Evolutionary conservation across 2,797 vertebrate species (phyloP).

Genomic region (Delichon dasypus): DNA sequence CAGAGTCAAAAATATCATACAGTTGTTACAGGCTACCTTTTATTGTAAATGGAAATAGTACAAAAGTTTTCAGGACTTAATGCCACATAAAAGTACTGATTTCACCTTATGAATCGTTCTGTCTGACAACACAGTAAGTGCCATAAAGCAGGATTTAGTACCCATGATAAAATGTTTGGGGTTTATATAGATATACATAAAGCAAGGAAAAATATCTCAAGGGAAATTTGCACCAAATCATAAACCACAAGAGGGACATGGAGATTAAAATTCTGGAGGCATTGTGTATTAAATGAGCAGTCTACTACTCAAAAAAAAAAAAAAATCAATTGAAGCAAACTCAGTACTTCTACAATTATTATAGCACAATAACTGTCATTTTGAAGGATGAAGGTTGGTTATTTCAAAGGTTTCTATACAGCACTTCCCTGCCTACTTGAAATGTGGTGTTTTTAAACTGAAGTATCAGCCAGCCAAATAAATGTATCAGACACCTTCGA

Average conservation of each 20-base stretch:
- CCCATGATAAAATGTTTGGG: background rate
- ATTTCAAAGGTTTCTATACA: constrained; percentile 48
- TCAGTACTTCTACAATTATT: constrained; percentile 46
- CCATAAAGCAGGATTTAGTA: constrained; percentile 31
- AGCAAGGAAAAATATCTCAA: constrained; percentile 27
- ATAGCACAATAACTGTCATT: constrained; percentile 60
- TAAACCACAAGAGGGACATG: constrained; percentile 42
- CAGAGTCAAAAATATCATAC: background rate
- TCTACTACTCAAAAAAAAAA: background rate
- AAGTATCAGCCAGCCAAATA: constrained; percentile 63
- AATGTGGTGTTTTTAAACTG: constrained; percentile 42
- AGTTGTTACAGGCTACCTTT: background rate
- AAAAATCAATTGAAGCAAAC: constrained; percentile 52
- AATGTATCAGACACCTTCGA: constrained; percentile 56
- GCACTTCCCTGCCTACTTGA: constrained; percentile 44
- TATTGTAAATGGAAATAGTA: background rate
- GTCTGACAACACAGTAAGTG: background rate
- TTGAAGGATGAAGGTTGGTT: constrained; percentile 57
- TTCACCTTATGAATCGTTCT: background rate
- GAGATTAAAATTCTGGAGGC: constrained; percentile 41
- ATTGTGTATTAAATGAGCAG: constrained; percentile 7
- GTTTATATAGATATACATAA: background rate
- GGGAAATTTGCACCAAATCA: constrained; percentile 34
- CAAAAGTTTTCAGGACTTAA: constrained; percentile 2
- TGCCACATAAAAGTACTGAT: background rate